phyloP scores from a whole-genome alignment of 2,888 invertebrate species.

The Dichetophora obliterata region DNA sequence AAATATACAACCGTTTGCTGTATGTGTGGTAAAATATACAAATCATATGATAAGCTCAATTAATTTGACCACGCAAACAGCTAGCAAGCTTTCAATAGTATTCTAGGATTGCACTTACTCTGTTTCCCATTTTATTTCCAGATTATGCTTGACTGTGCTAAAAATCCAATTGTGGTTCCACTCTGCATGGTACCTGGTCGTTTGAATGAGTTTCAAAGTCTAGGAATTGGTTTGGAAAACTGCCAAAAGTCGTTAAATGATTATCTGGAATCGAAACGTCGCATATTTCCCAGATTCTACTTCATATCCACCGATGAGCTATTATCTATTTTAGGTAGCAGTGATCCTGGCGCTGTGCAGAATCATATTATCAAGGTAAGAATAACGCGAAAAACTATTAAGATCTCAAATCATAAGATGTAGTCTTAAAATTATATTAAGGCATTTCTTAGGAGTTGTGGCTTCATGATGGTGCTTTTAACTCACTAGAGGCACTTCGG shows the following conservation, averaged over 20 bases:
- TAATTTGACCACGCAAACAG: not conserved
- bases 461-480: no score
- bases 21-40: no score
- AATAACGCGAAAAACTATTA: not conserved
- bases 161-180: slow-evolving; percentile 82
- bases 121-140: slow-evolving; percentile 60
- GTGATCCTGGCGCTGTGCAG: slow-evolving; percentile 86
- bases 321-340: slow-evolving; percentile 89
- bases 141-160: slow-evolving; percentile 89
- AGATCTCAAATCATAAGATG: no score
- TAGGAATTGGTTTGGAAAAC: slow-evolving; percentile 83
- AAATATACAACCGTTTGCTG: no score
- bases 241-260: slow-evolving; percentile 94
- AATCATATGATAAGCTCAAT: no score
- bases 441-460: no score
- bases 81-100: not conserved
- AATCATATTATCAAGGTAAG: slow-evolving; percentile 91
- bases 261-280: slow-evolving; percentile 88
- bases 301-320: slow-evolving; percentile 95
- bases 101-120: slow-evolving; percentile 2
- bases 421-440: no score
- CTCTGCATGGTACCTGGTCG: slow-evolving; percentile 83
- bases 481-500: no score
- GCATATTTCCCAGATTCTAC: slow-evolving; percentile 91
- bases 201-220: slow-evolving; percentile 79